Conservation (phyloP, 2,113 vertebrate species). For the Chionodraco myersi region DNA sequence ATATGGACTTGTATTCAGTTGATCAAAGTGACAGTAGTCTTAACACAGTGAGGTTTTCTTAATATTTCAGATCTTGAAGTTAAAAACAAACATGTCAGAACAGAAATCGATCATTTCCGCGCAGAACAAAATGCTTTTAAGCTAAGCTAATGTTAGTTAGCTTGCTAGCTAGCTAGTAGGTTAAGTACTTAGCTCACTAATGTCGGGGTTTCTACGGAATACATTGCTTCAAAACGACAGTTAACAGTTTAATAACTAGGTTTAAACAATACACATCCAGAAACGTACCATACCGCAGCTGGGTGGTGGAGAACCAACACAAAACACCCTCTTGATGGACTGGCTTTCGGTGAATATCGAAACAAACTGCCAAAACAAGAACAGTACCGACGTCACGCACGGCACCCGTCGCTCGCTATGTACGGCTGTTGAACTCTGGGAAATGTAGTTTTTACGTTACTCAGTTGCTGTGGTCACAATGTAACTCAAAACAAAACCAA, state of each 20-base stretch:
- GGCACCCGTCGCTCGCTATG: not conserved
- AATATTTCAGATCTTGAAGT: not conserved
- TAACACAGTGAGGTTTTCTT: not conserved
- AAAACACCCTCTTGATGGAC: conserved; percentile 51
- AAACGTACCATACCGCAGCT: conserved; percentile 59
- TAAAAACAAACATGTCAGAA: conserved; percentile 16
- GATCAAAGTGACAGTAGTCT: not conserved
- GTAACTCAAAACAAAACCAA: too few relatives aligned
- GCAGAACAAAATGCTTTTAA: conserved; percentile 24
- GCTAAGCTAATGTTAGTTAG: conserved; percentile 66
- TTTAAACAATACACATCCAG: not conserved
- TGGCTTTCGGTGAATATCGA: conserved; percentile 73
- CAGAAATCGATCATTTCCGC: conserved; percentile 54
- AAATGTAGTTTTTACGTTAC: conserved; percentile 58
- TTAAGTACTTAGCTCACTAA: conserved; percentile 60
- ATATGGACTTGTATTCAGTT: not conserved
- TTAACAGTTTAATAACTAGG: rapidly evolving
- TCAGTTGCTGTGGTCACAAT: too few relatives aligned
- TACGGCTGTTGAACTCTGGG: conserved; percentile 42
- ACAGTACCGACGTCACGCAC: conserved; percentile 58
- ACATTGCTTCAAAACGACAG: not conserved
- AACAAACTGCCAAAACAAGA: conserved; percentile 85
- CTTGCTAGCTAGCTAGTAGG: conserved; percentile 60
- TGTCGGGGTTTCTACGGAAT: conserved; percentile 19
- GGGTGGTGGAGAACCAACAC: conserved; percentile 30